phyloP scores from a whole-genome alignment of 1,140 invertebrate genomes.

The Antheraea pernyi region DNA sequence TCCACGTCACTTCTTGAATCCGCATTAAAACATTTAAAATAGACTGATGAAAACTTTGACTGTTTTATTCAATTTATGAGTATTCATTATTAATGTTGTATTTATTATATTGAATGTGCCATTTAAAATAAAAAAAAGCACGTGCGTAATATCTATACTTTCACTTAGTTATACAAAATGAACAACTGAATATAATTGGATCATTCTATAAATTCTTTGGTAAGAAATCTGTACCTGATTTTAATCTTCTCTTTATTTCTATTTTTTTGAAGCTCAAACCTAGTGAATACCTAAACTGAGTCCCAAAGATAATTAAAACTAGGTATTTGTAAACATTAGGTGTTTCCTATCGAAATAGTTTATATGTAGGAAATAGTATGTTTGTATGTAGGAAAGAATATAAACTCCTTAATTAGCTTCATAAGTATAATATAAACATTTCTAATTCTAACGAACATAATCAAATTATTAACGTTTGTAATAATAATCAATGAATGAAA shows the following conservation, averaged over 20 bases:
- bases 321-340: constrained; percentile 25
- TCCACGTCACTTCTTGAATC: neutral
- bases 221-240: constrained; percentile 46
- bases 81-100: neutral
- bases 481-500: neutral
- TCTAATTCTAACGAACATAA: neutral
- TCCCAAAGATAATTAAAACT: constrained; percentile 51
- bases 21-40: neutral
- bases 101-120: constrained; percentile 23
- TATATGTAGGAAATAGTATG: neutral
- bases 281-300: constrained; percentile 31
- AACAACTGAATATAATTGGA: constrained; percentile 3
- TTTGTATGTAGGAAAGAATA: neutral
- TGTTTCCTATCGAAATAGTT: neutral
- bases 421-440: neutral
- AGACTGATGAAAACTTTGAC: constrained; percentile 12
- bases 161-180: constrained; percentile 20
- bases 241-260: constrained; percentile 33
- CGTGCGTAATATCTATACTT: constrained; percentile 15
- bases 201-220: constrained; percentile 14
- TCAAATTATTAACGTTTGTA: neutral
- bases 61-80: neutral
- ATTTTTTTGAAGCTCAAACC: constrained; percentile 31
- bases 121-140: constrained; percentile 25
- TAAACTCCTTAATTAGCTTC: neutral